Evolutionary conservation across 2,888 invertebrate genomes (phyloP).

Genomic region (Apotomis capreana): DNA sequence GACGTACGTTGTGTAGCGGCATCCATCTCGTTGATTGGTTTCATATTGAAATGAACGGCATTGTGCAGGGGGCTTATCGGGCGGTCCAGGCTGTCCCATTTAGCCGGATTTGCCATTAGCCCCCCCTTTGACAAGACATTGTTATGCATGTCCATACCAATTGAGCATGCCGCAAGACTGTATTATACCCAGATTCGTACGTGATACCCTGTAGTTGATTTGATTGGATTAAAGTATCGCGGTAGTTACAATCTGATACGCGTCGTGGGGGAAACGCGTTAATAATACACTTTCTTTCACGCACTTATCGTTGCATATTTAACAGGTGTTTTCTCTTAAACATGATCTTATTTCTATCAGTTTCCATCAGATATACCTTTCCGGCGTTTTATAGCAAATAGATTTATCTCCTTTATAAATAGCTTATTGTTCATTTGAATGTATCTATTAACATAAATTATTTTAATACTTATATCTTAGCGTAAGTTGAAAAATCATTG

Average conservation of each 20-base stretch:
- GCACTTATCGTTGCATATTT: constrained; percentile 5
- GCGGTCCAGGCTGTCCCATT: constrained; percentile 56
- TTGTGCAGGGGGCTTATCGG: constrained; percentile 59
- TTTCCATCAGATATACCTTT: too few relatives aligned
- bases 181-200: constrained; percentile 1
- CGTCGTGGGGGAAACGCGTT: background rate
- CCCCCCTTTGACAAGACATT: constrained; percentile 47
- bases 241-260: background rate
- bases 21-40: constrained; percentile 74
- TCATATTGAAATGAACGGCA: constrained; percentile 68
- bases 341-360: background rate
- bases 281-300: background rate
- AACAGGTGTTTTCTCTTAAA: background rate
- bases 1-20: constrained; percentile 49
- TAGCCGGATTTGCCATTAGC: constrained; percentile 54
- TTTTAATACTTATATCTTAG: too few relatives aligned
- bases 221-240: background rate
- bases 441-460: too few relatives aligned
- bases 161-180: constrained; percentile 16
- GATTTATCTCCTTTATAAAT: too few relatives aligned
- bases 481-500: too few relatives aligned
- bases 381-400: too few relatives aligned
- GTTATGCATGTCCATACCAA: constrained; percentile 31
- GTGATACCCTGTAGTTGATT: constrained; percentile 3
- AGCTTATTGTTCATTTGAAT: too few relatives aligned